These are phyloP conservation scores for Rotaria macrura DNA, from an alignment of 2,888 invertebrate genomes.

Conservation along the genomic window DNA sequence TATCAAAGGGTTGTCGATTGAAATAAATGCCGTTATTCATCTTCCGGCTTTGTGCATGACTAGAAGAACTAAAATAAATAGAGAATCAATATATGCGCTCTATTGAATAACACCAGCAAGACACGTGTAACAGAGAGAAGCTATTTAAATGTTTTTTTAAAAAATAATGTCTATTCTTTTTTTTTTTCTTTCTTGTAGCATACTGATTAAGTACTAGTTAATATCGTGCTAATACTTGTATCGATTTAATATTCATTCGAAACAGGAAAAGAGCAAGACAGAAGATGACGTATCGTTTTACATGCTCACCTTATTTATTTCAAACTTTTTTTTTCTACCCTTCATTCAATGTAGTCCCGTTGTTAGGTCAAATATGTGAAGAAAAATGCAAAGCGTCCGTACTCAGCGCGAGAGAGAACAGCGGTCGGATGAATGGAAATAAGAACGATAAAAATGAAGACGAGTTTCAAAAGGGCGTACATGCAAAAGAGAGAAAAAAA, in stretches of 20 bases:
- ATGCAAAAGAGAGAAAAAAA: background rate
- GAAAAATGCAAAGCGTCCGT: background rate
- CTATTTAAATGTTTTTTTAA: background rate
- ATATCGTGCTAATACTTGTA: background rate
- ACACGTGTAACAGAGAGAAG: background rate
- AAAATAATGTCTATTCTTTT: too few relatives aligned
- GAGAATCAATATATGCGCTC: background rate
- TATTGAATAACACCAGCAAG: background rate
- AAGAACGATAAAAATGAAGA: background rate
- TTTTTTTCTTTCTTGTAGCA: too few relatives aligned
- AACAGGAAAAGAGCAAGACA: background rate
- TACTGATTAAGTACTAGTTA: background rate
- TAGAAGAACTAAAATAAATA: background rate
- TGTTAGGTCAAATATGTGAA: conserved; percentile 8
- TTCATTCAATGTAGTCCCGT: background rate
- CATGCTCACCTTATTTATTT: background rate
- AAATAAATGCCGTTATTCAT: background rate
- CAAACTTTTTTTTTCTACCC: background rate
- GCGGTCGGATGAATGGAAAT: background rate
- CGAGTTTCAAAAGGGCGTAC: background rate
- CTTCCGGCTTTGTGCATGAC: background rate
- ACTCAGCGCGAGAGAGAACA: background rate
- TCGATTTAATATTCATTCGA: background rate
- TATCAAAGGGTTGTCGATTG: background rate
- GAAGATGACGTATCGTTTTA: background rate